Evolutionary conservation across 2,888 invertebrate species (phyloP), one percentile per base, ranked within the genome.

Genomic region (Monoplex corrugatus): DNA sequence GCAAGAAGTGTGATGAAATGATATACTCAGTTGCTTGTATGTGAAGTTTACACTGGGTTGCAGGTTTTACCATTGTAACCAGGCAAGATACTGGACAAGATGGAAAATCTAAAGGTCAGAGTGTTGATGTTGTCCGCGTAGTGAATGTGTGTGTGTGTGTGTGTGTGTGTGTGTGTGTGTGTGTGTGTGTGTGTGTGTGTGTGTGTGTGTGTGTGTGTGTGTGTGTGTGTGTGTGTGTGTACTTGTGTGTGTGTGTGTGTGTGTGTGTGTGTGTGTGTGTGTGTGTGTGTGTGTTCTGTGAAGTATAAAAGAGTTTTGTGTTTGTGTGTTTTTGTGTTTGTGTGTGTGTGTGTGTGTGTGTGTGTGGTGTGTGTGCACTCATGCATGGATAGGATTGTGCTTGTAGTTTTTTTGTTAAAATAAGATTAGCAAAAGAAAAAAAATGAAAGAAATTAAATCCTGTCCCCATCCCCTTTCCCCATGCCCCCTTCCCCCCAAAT

Each of bases 1-100:
- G n/a, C n/a, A n/a, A n/a, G n/a, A n/a, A n/a, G n/a, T n/a, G n/a
- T n/a, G n/a, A n/a, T n/a, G n/a, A n/a, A n/a, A n/a, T n/a, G n/a
- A n/a, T n/a, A n/a, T n/a, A n/a, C n/a, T n/a, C n/a, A n/a, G n/a
- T n/a, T n/a, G n/a, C n/a, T n/a, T n/a, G n/a, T n/a, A n/a, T n/a
- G n/a, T n/a, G n/a, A n/a, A n/a, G n/a, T n/a, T n/a, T n/a, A n/a
- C n/a, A n/a, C n/a, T n/a, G n/a, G 43, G 28, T 92, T 91, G 63
- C 90, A 93, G 93, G 92, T 44, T 93, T 93, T 85, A 92, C 93
- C 35, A 90, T 92, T 35, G 85, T 93, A 19, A 89, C 91, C 50
- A 92, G 89, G 78, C 92, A 93, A 16, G 90, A 90, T 75, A 32
- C 87, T 19, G 72, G 80, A 13, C 90, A 91, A 35, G 91, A 90